Percentiles rank a stretch among this genome's conserved stretches.
Conservation (phyloP, 1,140 invertebrate genomes). For the Agrilus planipennis region DNA sequence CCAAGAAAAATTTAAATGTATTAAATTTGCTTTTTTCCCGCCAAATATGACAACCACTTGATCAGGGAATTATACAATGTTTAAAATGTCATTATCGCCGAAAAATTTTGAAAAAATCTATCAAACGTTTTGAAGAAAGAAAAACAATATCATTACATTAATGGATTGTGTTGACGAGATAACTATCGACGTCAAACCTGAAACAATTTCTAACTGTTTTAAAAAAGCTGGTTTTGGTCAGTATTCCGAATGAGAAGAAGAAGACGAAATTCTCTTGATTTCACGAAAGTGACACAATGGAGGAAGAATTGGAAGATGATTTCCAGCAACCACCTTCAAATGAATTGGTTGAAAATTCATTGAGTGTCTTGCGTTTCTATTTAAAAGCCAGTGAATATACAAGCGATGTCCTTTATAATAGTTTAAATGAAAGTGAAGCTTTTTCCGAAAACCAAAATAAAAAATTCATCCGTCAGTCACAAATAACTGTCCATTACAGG, state of each 20-base stretch:
- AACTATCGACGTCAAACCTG: conserved; percentile 12
- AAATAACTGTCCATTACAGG: too few relatives aligned
- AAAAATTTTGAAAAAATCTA: conserved; percentile 15
- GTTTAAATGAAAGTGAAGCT: too few relatives aligned
- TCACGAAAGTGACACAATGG: background rate
- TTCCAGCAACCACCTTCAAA: conserved; percentile 11
- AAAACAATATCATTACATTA: too few relatives aligned
- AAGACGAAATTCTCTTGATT: conserved; percentile 13
- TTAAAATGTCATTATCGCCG: conserved; percentile 14
- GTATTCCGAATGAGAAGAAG: conserved; percentile 9
- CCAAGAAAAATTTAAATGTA: conserved; percentile 15
- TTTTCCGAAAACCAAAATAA: too few relatives aligned
- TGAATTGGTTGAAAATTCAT: conserved; percentile 9
- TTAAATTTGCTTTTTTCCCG: conserved; percentile 15
- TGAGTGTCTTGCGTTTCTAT: too few relatives aligned
- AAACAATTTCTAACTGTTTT: conserved; percentile 17
- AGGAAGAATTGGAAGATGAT: conserved; percentile 7
- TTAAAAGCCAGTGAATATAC: too few relatives aligned
- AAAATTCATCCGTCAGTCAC: too few relatives aligned
- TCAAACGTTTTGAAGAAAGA: conserved; percentile 12
- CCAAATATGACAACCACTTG: conserved; percentile 13
- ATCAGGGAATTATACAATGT: conserved; percentile 14
- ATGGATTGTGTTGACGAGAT: too few relatives aligned
- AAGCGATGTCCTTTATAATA: too few relatives aligned
- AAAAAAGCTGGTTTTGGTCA: conserved; percentile 13